Percentiles rank a stretch among this genome's conserved stretches.
phyloP scores from a whole-genome alignment of 1,140 invertebrate species.

The Diorhabda sublineata region DNA sequence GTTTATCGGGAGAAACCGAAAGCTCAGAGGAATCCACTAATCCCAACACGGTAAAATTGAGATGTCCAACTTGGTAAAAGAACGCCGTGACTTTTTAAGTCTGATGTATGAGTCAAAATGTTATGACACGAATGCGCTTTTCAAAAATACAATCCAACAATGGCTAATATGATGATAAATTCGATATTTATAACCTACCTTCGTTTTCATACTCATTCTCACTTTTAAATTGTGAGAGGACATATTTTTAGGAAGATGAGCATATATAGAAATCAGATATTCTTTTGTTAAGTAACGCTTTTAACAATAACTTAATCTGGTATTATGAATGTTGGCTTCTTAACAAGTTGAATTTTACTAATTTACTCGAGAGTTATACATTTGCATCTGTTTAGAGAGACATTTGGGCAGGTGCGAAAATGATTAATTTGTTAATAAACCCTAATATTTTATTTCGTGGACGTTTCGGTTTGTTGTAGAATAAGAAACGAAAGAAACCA shows the following conservation, averaged over 20 bases:
- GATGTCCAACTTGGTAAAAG: background rate
- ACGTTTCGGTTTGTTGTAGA: too few relatives aligned
- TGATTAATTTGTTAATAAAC: too few relatives aligned
- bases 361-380: background rate
- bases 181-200: slow-evolving; percentile 4
- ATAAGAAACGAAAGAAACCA: too few relatives aligned
- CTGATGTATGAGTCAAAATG: slow-evolving; percentile 31
- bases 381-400: background rate
- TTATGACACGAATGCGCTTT: slow-evolving; percentile 22
- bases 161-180: slow-evolving; percentile 21
- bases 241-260: background rate
- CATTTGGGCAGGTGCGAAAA: background rate
- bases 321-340: slow-evolving; percentile 3
- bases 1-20: background rate
- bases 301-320: background rate
- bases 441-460: too few relatives aligned
- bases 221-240: background rate
- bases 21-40: background rate
- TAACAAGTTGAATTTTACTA: background rate
- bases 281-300: background rate
- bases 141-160: slow-evolving; percentile 22
- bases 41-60: slow-evolving; percentile 9
- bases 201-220: background rate
- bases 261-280: background rate
- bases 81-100: slow-evolving; percentile 17